Evolutionary conservation across 2,113 vertebrate genomes (phyloP).

Genomic region (Athene noctua): DNA sequence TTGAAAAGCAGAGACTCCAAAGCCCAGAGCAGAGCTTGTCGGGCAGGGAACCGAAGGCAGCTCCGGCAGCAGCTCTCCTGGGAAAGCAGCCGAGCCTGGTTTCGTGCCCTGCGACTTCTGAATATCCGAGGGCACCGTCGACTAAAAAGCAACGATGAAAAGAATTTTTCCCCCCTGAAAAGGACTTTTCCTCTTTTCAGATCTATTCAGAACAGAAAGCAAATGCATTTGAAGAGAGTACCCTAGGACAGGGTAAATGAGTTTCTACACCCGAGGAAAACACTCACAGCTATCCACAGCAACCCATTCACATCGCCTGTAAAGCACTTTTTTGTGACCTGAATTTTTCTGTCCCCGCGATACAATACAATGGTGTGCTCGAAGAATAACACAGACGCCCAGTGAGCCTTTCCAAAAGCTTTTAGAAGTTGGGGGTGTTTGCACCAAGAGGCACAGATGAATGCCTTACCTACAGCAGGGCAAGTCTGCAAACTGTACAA

Average conservation of each 20-base stretch:
- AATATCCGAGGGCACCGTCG: background rate
- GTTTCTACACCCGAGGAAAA: background rate
- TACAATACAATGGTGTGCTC: background rate
- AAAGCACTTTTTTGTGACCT: background rate
- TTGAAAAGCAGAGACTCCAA: background rate
- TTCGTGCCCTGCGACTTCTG: fast-evolving
- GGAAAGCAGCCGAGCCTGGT: background rate
- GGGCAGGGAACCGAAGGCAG: background rate
- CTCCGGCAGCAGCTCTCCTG: background rate
- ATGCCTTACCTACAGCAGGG: fast-evolving
- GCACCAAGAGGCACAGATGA: background rate
- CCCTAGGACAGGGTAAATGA: background rate
- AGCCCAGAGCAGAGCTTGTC: fast-evolving
- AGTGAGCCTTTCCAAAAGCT: background rate
- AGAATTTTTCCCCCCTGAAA: background rate
- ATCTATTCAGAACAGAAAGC: background rate
- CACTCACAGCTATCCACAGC: background rate
- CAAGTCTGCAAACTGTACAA: background rate
- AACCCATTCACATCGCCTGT: background rate
- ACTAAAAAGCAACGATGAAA: background rate
- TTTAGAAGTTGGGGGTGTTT: background rate
- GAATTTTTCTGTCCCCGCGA: background rate
- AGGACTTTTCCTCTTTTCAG: background rate
- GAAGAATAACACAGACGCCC: background rate
- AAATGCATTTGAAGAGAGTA: background rate